Evolutionary conservation across 2,888 invertebrate species (phyloP).

Genomic region (Fragum fragum): DNA sequence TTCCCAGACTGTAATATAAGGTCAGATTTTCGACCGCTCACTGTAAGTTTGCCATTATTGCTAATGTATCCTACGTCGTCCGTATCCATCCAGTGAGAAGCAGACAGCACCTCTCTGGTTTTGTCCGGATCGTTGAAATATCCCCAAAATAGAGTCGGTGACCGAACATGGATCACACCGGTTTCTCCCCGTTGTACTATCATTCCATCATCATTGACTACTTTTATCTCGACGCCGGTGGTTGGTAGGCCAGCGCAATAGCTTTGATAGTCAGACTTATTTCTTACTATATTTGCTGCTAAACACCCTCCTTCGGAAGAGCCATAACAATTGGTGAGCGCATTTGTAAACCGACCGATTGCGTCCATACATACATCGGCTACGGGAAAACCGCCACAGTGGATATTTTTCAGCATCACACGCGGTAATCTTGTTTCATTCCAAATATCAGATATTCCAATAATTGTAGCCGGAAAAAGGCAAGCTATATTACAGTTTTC

Average conservation of each 20-base stretch:
- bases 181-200: conserved; percentile 33
- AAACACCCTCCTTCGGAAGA: conserved; percentile 40
- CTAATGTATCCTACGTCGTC: conserved; percentile 48
- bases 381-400: conserved; percentile 39
- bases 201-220: conserved; percentile 32
- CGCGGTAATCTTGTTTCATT: not conserved
- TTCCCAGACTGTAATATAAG: conserved; percentile 34
- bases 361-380: conserved; percentile 39
- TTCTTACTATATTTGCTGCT: conserved; percentile 8
- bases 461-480: conserved; percentile 40
- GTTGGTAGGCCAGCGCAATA: conserved; percentile 36
- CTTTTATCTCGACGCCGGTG: conserved; percentile 45
- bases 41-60: conserved; percentile 27
- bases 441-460: conserved; percentile 32
- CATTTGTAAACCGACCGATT: conserved; percentile 28
- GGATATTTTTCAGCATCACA: conserved; percentile 40
- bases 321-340: conserved; percentile 39
- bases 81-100: conserved; percentile 46
- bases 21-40: conserved; percentile 33
- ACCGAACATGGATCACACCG: conserved; percentile 39
- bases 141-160: conserved; percentile 31
- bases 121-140: conserved; percentile 33
- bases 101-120: conserved; percentile 32
- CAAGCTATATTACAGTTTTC: conserved; percentile 44
- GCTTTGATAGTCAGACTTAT: conserved; percentile 8